Evolutionary conservation across 2,888 invertebrate genomes (phyloP).

Genomic region (Saturnia japonica): DNA sequence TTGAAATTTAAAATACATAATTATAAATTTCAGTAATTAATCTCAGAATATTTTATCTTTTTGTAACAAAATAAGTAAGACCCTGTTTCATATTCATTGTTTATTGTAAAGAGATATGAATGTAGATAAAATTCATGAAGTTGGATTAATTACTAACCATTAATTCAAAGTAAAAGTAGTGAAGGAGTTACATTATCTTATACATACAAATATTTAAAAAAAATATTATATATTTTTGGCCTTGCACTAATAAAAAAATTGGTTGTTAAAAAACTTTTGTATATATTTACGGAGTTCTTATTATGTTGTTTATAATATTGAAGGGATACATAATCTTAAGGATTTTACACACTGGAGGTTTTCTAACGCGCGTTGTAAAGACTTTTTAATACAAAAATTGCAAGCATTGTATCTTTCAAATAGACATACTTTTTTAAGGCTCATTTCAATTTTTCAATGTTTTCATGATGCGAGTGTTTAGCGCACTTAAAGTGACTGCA

Average conservation of each 20-base stretch:
- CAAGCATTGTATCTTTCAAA: neutral
- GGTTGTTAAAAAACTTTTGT: neutral
- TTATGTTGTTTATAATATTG: neutral
- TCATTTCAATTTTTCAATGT: neutral
- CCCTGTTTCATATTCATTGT: neutral
- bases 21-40: neutral
- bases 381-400: neutral
- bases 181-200: neutral
- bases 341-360: neutral
- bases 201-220: neutral
- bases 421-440: neutral
- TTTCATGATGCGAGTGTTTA: neutral
- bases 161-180: neutral
- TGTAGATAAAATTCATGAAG: neutral
- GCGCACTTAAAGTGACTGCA: neutral
- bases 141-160: neutral
- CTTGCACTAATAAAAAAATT: neutral
- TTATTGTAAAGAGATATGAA: neutral
- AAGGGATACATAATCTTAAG: neutral
- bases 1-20: neutral
- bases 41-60: neutral
- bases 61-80: conserved; percentile 1
- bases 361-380: neutral
- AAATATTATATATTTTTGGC: neutral
- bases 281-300: neutral